These are phyloP conservation scores for Saturnia pavonia DNA, from an alignment of 2,888 invertebrate species.

Conservation along the genomic window DNA sequence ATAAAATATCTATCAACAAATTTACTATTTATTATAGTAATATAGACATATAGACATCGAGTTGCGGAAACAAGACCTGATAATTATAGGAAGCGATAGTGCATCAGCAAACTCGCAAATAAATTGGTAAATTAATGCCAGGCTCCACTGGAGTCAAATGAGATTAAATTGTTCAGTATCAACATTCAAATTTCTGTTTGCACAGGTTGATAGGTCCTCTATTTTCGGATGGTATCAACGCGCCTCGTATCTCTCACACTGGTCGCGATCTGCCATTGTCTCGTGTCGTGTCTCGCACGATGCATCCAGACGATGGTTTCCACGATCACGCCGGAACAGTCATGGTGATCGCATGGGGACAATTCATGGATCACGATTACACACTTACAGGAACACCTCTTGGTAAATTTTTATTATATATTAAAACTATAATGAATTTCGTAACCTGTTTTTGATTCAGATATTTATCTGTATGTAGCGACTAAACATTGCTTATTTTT, in stretches of 20 bases:
- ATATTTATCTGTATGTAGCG: too few relatives aligned
- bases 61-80: too few relatives aligned
- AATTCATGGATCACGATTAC: conserved; percentile 97
- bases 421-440: not conserved
- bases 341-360: conserved; percentile 97
- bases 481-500: too few relatives aligned
- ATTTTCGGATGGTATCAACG: conserved; percentile 92
- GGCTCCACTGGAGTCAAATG: not conserved
- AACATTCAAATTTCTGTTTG: conserved; percentile 24
- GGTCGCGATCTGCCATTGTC: conserved; percentile 90
- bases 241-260: conserved; percentile 90
- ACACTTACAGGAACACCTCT: conserved; percentile 93
- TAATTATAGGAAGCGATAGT: too few relatives aligned
- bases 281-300: conserved; percentile 92
- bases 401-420: conserved; percentile 78
- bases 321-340: conserved; percentile 97
- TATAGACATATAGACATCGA: too few relatives aligned
- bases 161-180: not conserved
- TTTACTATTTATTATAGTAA: too few relatives aligned
- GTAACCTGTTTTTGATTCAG: not conserved
- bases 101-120: not conserved
- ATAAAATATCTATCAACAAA: too few relatives aligned
- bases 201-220: conserved; percentile 88
- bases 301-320: conserved; percentile 96
- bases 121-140: not conserved